Conservation (phyloP, 2,797 vertebrate species). For the Chrosomus eos region DNA sequence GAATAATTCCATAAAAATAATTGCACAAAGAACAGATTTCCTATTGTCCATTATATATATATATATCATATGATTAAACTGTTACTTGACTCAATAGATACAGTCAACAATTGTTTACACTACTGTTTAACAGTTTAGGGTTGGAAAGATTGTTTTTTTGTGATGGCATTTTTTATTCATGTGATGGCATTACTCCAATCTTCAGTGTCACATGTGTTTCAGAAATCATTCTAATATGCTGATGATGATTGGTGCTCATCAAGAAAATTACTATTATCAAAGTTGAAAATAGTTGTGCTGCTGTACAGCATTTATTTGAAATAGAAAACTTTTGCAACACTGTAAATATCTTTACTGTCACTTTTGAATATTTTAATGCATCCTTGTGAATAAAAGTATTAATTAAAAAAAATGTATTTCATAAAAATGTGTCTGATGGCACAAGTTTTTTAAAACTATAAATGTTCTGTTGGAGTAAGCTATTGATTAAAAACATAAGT, state of each 20-base stretch:
- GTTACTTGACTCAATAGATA: neutral
- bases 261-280: neutral
- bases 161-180: neutral
- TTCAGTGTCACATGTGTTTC: neutral
- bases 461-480: neutral
- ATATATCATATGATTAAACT: neutral
- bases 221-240: neutral
- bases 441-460: neutral
- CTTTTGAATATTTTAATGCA: neutral
- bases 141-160: neutral
- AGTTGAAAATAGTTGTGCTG: neutral
- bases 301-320: neutral
- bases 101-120: neutral
- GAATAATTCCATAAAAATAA: neutral
- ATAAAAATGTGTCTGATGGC: neutral
- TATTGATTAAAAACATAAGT: conserved; percentile 10
- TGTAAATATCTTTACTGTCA: neutral
- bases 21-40: neutral
- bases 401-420: no score
- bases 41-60: no score
- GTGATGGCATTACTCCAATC: neutral
- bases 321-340: neutral
- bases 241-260: neutral
- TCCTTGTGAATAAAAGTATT: neutral
- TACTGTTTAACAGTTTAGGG: neutral